These are phyloP conservation scores for Arremon aurantiirostris DNA, from an alignment of 2,797 vertebrate genomes.

Conservation along the genomic window DNA sequence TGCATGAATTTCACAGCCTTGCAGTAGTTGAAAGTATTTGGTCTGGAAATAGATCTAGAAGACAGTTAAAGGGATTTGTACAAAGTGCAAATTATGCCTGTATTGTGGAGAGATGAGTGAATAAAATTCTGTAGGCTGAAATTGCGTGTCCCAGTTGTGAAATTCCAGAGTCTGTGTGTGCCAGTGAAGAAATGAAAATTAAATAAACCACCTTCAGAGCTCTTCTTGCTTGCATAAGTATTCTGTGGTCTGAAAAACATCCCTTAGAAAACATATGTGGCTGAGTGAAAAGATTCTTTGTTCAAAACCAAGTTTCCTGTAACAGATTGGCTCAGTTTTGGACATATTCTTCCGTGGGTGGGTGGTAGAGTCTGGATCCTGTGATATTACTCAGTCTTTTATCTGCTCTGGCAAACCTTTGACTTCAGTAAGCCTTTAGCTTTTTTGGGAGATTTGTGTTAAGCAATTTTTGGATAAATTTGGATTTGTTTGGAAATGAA, in stretches of 20 bases:
- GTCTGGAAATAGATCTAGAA: neutral
- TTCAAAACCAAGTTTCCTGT: neutral
- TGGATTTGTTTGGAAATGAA: neutral
- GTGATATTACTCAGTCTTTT: neutral
- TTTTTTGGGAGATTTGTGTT: neutral
- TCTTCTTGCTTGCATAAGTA: neutral
- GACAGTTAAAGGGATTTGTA: neutral
- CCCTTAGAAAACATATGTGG: neutral
- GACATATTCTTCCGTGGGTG: neutral
- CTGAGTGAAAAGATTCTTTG: neutral
- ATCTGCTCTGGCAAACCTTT: neutral
- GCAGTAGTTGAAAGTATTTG: neutral
- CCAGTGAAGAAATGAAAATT: neutral
- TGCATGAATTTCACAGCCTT: neutral
- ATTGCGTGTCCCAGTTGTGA: neutral
- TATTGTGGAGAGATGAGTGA: neutral
- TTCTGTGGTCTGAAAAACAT: neutral
- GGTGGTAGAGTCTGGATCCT: slow-evolving; percentile 18
- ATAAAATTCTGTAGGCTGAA: neutral
- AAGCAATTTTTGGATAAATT: neutral
- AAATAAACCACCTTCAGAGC: neutral
- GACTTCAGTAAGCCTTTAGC: neutral
- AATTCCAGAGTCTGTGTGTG: neutral
- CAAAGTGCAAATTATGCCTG: neutral
- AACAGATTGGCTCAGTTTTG: neutral